These are phyloP conservation scores for Pocillopora grandis DNA, from an alignment of 92 coral and sea anemone genomes.

Conservation along the genomic window DNA sequence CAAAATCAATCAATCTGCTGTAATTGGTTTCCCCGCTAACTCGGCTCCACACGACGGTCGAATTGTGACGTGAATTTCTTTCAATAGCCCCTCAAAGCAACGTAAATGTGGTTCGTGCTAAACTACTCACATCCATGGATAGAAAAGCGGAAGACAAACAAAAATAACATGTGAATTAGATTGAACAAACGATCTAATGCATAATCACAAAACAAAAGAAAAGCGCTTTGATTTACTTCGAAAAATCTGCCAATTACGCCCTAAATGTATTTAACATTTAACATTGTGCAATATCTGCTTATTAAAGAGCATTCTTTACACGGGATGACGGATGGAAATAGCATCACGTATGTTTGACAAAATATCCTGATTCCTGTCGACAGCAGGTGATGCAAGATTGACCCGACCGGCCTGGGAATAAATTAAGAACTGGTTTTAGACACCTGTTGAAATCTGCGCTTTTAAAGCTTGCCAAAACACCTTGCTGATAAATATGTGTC, in stretches of 20 bases:
- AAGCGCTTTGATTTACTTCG: slow-evolving; percentile 47
- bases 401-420: slow-evolving; percentile 10
- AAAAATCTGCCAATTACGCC: slow-evolving; percentile 63
- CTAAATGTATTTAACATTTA: slow-evolving; percentile 52
- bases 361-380: slow-evolving; percentile 7
- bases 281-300: slow-evolving; percentile 52
- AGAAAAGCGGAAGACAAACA: slow-evolving; percentile 12
- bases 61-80: slow-evolving; percentile 14
- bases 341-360: slow-evolving; percentile 22
- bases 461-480: neutral
- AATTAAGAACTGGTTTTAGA: neutral
- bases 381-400: slow-evolving; percentile 21
- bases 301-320: slow-evolving; percentile 16
- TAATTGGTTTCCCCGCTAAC: slow-evolving; percentile 32
- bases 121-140: neutral
- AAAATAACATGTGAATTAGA: neutral
- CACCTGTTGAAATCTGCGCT: slow-evolving; percentile 21
- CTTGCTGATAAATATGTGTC: neutral
- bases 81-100: neutral
- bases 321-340: slow-evolving; percentile 1
- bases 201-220: slow-evolving; percentile 50
- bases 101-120: neutral
- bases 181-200: slow-evolving; percentile 14
- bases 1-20: slow-evolving; percentile 15
- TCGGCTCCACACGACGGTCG: neutral